Evolutionary conservation across 2,888 invertebrate species (phyloP), one percentile per base, ranked within the genome.

Genomic region (Amphipyra berbera): DNA sequence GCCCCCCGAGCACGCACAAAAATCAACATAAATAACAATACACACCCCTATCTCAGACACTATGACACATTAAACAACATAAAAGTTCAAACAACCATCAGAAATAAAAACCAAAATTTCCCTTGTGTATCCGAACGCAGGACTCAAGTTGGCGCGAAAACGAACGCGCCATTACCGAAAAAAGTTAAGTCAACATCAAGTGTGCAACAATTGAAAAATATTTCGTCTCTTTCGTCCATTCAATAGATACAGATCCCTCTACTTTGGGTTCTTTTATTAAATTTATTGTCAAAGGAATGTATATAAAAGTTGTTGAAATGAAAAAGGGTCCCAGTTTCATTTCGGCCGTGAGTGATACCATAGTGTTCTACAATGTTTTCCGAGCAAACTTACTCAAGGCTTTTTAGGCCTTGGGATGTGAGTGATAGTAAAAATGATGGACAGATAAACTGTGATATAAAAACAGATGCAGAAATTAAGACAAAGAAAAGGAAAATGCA

Each of bases 381-480:
- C 66, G 88, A 90, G 60, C 90, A 88, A 79, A 92, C 83, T 81
- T 93, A 90, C 68, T 95, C 96, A 45, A 94, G 96, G 79, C 89
- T 96, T 15, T 96, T 96, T 81, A 95, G 96, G 76, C 96, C 96
- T 60, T 96, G 96, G 96, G 96, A 96, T 85, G 90, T 91, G 68
- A 93, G 91, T 90, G 92, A 89, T 50, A 85, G 76, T 60, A 86
- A 88, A 68, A 77, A 79, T 15, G 66, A 78, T 71, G 82, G 82
- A 66, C 77, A 76, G 49, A 79, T 58, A 14, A 77, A 73, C 42
- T 59, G 82, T 66, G 79, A 83, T 49, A 64, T 53, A 54, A 64
- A 38, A 48, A 64, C 68, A 38, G 82, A 86, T 27, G 53, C 64
- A 40, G 83, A 87, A 27, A 63, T 68, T 0, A 86, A 83, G 62